A percentile compares a stretch with the other conserved stretches of the same genome.
Conservation (phyloP, 2,797 vertebrate genomes). For the Coregonus ussuriensis region DNA sequence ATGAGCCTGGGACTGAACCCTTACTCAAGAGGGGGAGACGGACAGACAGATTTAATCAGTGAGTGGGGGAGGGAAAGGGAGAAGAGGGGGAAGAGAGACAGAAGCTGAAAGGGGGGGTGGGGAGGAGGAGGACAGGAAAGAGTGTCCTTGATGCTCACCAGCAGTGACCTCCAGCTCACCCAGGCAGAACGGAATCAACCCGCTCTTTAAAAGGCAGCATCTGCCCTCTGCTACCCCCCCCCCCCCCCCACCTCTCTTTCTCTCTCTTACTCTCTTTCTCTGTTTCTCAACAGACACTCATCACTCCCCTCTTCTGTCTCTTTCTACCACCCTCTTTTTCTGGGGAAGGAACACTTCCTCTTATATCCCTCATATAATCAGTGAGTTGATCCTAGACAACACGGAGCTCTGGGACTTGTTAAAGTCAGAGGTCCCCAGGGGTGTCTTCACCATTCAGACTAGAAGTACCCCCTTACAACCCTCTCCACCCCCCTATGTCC, state of each 20-base stretch:
- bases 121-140: neutral
- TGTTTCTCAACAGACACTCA: constrained; percentile 7
- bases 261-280: constrained; percentile 11
- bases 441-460: no score
- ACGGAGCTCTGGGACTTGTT: neutral
- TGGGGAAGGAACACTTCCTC: constrained; percentile 21
- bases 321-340: neutral
- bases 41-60: neutral
- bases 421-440: neutral
- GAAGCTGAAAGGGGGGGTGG: neutral
- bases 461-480: no score
- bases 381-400: neutral
- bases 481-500: no score
- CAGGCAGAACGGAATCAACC: neutral
- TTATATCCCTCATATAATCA: neutral
- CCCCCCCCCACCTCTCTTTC: neutral
- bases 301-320: neutral
- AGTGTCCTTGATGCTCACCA: neutral
- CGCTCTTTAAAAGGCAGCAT: neutral
- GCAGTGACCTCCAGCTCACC: neutral
- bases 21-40: no score
- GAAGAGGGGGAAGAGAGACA: neutral
- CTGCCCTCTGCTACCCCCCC: neutral
- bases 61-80: neutral
- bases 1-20: neutral